phyloP scores from a whole-genome alignment of 2,113 vertebrate genomes.

The Spermophilus dauricus region DNA sequence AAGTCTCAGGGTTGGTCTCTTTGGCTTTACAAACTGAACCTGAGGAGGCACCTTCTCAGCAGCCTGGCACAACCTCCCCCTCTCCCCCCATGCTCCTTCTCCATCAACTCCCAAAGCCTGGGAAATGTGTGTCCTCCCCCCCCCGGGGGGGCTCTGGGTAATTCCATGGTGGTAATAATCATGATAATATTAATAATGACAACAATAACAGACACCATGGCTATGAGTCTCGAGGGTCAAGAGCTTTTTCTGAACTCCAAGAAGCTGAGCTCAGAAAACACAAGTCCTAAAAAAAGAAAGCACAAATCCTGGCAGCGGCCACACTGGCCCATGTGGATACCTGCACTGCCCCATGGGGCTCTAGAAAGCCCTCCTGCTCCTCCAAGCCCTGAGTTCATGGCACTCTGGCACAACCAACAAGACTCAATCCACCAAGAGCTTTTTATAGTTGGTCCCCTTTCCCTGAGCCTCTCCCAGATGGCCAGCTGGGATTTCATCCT shows the following conservation, averaged over 20 bases:
- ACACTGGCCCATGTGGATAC: background rate
- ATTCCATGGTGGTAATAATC: slow-evolving; percentile 30
- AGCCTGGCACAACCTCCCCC: background rate
- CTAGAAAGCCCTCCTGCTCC: slow-evolving; percentile 41
- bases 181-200: background rate
- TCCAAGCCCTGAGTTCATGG: slow-evolving; percentile 46
- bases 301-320: background rate
- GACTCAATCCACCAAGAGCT: slow-evolving; percentile 51
- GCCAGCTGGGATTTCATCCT: slow-evolving; percentile 73
- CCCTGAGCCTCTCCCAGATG: slow-evolving; percentile 61
- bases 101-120: background rate
- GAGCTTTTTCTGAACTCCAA: slow-evolving; percentile 40
- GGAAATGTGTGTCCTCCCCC: slow-evolving; percentile 17
- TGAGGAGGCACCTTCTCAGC: too few relatives aligned
- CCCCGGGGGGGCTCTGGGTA: background rate
- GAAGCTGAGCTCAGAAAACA: slow-evolving; percentile 59
- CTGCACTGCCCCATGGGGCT: background rate
- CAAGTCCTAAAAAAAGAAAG: slow-evolving; percentile 16
- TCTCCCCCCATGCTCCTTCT: too few relatives aligned
- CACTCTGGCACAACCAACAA: slow-evolving; percentile 54
- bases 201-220: slow-evolving; percentile 68
- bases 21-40: background rate
- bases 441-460: slow-evolving; percentile 78
- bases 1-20: background rate
- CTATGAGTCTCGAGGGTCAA: slow-evolving; percentile 44